Base-by-base conservation (phyloP, 2,888 invertebrate genomes). In the Calliphora vomitoria region DNA sequence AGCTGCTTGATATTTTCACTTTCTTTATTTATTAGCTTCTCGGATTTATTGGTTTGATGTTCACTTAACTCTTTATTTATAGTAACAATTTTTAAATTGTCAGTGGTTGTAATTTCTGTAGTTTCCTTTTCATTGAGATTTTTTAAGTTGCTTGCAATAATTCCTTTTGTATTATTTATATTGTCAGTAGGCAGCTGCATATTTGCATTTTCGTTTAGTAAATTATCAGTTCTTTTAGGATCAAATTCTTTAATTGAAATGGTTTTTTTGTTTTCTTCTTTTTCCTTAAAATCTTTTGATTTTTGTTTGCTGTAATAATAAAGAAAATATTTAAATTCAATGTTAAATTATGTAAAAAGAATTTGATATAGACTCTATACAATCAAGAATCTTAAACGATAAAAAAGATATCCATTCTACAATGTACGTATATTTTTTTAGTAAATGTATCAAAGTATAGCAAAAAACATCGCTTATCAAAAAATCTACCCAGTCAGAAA, bases 271-370 rank as follows among this genome's bases (percentile, higher is more conserved):
- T 13, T 4, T 15, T 58, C 66, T 11, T 35, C n/a, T 38, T 18
- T 64, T n/a, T 20, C n/a, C 15, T 47, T 64, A 11, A 35, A 20
- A 44, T 8, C 38, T 8, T n/a, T 25, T 8, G 60, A 15, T 15
- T 53, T 25, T 41, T 55, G 31, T 15, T 72, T n/a, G 10, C 81
- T 81, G 64, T 53, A 64, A 81, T 25, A 6, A 62, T 25, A 41
- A 60, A 60, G 18, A 8, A 25, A 11, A 13, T 20, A 3, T 55
- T 55, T 3, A 47, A 15, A 47, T 47, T 47, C 35, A 0, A 35
- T 35, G 35, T 35, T 35, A 35, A 35, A 35, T 35, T 4, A 5
- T 5, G 3, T 35, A 35, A 25, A 25, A 25, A 25, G 25, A 25
- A 1, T 25, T 25, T 1, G 2, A 25, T 25, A 1, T 25, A 25